Evolutionary conservation across 2,113 vertebrate genomes (phyloP).

Genomic region (Pyxicephalus adspersus): DNA sequence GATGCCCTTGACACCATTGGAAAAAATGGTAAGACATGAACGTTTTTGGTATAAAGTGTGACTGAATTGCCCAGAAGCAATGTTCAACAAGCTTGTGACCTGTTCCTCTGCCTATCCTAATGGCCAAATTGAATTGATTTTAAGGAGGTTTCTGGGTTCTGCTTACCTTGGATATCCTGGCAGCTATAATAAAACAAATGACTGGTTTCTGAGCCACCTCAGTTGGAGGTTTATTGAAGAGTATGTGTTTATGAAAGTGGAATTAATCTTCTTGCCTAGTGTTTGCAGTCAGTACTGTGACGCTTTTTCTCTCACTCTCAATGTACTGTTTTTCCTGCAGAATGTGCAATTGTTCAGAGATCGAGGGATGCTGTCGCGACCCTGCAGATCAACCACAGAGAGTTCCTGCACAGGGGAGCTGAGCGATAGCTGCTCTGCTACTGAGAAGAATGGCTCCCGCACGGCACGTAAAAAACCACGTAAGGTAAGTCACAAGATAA

Average conservation of each 20-base stretch:
- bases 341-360: constrained; percentile 29
- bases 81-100: too few species aligned
- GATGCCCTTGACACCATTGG: constrained; percentile 73
- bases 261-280: too few species aligned
- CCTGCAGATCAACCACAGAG: constrained; percentile 65
- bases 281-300: not conserved
- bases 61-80: too few species aligned
- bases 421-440: constrained; percentile 81
- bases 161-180: too few species aligned
- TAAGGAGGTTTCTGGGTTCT: too few species aligned
- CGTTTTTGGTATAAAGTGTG: too few species aligned
- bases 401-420: constrained; percentile 84
- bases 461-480: constrained; percentile 73
- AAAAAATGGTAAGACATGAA: constrained; percentile 78
- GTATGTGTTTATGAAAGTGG: too few species aligned
- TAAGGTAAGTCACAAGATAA: constrained; percentile 68
- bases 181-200: too few species aligned
- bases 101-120: too few species aligned
- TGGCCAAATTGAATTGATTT: too few species aligned
- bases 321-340: not conserved
- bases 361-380: constrained; percentile 62
- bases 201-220: too few species aligned
- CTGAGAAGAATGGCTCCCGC: constrained; percentile 63
- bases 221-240: too few species aligned
- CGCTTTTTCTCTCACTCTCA: not conserved